Evolutionary conservation across 2,797 vertebrate genomes (phyloP).

Genomic region (Gallinago nigripennis): DNA sequence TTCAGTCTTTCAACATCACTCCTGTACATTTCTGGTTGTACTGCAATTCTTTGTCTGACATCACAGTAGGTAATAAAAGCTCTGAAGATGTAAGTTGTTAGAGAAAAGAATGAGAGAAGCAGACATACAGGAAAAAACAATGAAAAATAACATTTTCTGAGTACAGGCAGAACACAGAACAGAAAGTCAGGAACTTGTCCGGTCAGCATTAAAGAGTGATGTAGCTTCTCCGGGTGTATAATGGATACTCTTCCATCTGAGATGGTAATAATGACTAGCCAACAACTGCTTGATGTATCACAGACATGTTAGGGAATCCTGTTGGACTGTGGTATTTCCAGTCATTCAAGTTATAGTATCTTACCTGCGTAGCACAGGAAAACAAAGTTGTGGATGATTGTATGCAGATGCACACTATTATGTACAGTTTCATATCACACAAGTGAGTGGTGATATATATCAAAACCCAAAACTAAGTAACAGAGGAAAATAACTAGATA

Average conservation of each 20-base stretch:
- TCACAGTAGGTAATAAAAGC: neutral
- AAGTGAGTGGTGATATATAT: neutral
- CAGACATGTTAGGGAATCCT: neutral
- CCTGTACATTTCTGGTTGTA: neutral
- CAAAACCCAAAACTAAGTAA: neutral
- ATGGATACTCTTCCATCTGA: neutral
- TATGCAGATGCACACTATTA: neutral
- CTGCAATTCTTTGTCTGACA: neutral
- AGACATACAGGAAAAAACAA: neutral
- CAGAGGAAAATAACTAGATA: neutral
- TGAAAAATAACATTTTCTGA: neutral
- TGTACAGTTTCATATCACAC: neutral
- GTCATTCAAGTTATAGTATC: neutral
- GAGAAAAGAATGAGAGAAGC: neutral
- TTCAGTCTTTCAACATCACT: neutral
- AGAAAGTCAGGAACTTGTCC: neutral
- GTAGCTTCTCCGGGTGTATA: neutral
- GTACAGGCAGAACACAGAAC: neutral
- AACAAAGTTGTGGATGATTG: neutral
- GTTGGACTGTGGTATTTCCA: constrained; percentile 33
- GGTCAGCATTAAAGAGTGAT: neutral
- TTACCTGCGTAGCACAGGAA: neutral
- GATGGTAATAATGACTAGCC: neutral
- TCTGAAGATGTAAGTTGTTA: neutral
- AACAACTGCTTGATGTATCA: neutral